Evolutionary conservation across 2,113 vertebrate genomes (phyloP).

Genomic region (Oryzias celebensis): DNA sequence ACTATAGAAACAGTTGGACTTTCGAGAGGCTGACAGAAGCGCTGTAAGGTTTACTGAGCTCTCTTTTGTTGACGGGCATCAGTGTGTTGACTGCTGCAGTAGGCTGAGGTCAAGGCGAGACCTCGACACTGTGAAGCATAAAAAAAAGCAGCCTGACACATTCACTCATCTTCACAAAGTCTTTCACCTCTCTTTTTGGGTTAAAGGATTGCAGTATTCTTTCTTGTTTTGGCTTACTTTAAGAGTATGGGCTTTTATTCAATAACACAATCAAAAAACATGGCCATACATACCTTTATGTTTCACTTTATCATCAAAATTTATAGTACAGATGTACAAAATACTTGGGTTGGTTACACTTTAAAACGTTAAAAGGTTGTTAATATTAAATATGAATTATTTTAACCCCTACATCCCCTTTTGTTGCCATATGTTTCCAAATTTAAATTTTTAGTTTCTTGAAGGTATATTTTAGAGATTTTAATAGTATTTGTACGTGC

Average conservation of each 20-base stretch:
- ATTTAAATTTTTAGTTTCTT: not conserved
- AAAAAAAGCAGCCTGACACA: constrained; percentile 46
- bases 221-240: constrained; percentile 1
- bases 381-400: no score
- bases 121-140: constrained; percentile 35
- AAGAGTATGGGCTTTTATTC: no score
- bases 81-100: constrained; percentile 50
- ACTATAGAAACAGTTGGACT: constrained; percentile 47
- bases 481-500: no score
- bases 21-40: constrained; percentile 52
- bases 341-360: no score
- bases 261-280: no score
- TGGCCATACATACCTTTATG: no score
- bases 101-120: constrained; percentile 63
- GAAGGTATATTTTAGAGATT: not conserved
- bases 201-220: constrained; percentile 21
- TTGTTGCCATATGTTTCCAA: no score
- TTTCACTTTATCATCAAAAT: no score
- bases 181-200: constrained; percentile 38
- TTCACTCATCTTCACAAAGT: constrained; percentile 25
- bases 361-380: no score
- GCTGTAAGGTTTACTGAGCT: constrained; percentile 47
- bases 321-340: no score
- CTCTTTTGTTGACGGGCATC: constrained; percentile 53
- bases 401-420: no score